A percentile compares a stretch with the other conserved stretches of the same genome.
phyloP scores from a whole-genome alignment of 1,140 invertebrate genomes.

The Papilio polytes region DNA sequence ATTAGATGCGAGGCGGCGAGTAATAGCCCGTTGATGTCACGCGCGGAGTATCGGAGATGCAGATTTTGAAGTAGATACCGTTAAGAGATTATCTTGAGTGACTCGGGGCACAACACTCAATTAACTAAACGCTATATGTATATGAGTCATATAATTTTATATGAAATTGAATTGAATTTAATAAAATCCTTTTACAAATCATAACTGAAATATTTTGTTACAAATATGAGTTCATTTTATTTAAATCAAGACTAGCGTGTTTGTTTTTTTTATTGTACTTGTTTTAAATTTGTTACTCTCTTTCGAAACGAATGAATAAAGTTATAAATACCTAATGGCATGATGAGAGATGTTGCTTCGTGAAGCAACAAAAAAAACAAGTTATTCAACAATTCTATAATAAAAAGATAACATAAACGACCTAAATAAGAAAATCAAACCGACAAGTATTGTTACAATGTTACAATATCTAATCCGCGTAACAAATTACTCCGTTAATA shows the following conservation, averaged over 20 bases:
- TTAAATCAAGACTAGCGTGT: constrained; percentile 37
- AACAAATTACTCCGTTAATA: constrained; percentile 33
- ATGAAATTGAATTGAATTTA: neutral
- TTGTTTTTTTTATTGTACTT: neutral
- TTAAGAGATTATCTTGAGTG: constrained; percentile 70
- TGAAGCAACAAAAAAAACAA: no score
- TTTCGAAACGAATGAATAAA: no score
- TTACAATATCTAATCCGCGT: constrained; percentile 1
- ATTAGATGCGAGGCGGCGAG: constrained; percentile 56
- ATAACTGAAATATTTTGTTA: neutral
- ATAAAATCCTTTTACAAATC: no score
- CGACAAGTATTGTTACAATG: neutral
- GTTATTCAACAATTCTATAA: neutral
- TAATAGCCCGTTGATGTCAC: constrained; percentile 55
- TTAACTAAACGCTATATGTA: constrained; percentile 57
- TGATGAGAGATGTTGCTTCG: no score
- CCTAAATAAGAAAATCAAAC: neutral
- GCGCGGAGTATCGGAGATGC: constrained; percentile 54
- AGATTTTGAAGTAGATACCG: constrained; percentile 62
- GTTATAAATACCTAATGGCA: no score
- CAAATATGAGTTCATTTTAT: constrained; percentile 32
- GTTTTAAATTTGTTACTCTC: no score
- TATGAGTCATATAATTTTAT: constrained; percentile 35
- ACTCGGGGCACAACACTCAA: constrained; percentile 63
- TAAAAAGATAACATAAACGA: neutral